Conservation (phyloP, 2,113 vertebrate species). For the Gasterosteus aculeatus region DNA sequence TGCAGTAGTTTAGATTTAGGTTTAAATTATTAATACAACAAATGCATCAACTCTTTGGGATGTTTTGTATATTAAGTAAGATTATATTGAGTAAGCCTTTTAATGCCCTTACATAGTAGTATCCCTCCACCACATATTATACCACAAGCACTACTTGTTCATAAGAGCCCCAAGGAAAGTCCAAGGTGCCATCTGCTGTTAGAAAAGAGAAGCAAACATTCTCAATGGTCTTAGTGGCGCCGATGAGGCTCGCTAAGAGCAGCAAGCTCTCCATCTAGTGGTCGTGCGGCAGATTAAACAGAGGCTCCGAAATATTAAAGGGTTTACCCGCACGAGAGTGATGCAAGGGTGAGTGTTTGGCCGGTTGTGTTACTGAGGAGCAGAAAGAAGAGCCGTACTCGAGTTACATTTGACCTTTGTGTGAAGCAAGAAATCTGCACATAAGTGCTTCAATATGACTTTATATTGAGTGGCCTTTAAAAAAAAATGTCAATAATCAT, state of each 20-base stretch:
- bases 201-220: neutral
- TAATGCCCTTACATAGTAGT: neutral
- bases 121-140: neutral
- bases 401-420: neutral
- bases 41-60: neutral
- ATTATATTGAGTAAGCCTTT: neutral
- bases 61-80: neutral
- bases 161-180: conserved; percentile 7
- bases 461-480: neutral
- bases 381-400: conserved; percentile 3
- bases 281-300: conserved; percentile 21
- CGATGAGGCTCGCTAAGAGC: neutral
- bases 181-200: neutral
- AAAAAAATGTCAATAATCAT: neutral
- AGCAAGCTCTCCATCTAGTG: conserved; percentile 70
- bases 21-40: neutral
- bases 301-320: neutral
- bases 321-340: neutral
- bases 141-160: neutral
- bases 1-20: neutral
- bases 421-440: neutral
- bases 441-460: neutral
- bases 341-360: neutral
- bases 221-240: neutral
- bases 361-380: neutral